phyloP scores from a whole-genome alignment of 2,113 vertebrate species.

The Callopanchax toddi region DNA sequence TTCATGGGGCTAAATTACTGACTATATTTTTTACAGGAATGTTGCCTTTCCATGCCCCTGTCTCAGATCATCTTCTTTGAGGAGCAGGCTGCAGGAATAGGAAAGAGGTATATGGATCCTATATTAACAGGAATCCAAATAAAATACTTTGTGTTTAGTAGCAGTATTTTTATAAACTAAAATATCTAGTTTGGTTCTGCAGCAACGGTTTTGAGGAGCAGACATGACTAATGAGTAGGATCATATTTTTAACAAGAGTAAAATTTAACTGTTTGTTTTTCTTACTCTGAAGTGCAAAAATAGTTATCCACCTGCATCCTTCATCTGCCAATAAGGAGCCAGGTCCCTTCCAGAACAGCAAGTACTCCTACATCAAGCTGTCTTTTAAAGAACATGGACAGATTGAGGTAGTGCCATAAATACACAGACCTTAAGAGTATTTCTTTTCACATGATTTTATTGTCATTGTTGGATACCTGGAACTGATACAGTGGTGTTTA shows the following conservation, averaged over 20 bases:
- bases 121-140: too few relatives aligned
- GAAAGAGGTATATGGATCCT: conserved; percentile 86
- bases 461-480: neutral
- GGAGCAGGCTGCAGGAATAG: conserved; percentile 94
- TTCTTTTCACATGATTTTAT: neutral
- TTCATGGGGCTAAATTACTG: too few relatives aligned
- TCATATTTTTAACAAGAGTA: neutral
- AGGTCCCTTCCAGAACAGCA: conserved; percentile 94
- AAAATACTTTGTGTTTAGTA: neutral
- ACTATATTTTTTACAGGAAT: conserved; percentile 80
- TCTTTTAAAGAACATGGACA: conserved; percentile 98
- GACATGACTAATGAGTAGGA: too few relatives aligned
- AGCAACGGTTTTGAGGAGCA: too few relatives aligned
- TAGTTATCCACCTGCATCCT: conserved; percentile 92
- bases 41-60: conserved; percentile 90
- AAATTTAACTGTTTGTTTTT: conserved; percentile 16
- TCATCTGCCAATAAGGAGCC: conserved; percentile 87
- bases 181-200: too few relatives aligned
- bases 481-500: conserved; percentile 8
- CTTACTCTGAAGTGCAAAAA: conserved; percentile 89
- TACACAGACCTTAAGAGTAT: neutral
- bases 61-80: conserved; percentile 94
- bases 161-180: neutral
- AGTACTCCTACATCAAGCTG: conserved; percentile 90
- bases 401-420: conserved; percentile 86